These are phyloP conservation scores for Cynaeus angustus DNA, from an alignment of 2,888 invertebrate species.

Conservation along the genomic window DNA sequence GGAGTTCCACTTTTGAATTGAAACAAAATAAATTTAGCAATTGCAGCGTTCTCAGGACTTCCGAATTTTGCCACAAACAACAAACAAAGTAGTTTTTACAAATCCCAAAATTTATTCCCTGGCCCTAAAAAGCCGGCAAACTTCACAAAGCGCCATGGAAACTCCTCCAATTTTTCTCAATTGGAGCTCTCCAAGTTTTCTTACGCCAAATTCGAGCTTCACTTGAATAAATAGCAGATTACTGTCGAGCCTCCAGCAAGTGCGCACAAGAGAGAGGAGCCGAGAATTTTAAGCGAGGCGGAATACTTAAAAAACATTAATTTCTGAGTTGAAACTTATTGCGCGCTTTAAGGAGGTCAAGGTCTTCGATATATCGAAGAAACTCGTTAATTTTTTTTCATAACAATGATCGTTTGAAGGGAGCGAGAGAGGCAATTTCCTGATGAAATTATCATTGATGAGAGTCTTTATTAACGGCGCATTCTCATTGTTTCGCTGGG, in stretches of 20 bases:
- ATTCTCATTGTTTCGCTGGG: constrained; percentile 8
- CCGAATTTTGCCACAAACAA: too few species aligned
- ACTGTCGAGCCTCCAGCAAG: constrained; percentile 1
- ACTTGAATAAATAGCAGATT: constrained; percentile 25
- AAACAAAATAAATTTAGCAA: too few species aligned
- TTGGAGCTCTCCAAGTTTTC: background rate
- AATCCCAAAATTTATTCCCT: too few species aligned
- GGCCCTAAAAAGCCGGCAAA: background rate
- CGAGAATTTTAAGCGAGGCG: background rate
- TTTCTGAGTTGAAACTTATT: too few species aligned
- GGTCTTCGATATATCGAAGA: constrained; percentile 8
- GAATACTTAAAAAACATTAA: background rate
- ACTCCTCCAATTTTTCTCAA: background rate
- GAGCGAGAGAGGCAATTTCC: constrained; percentile 20
- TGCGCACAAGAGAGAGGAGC: background rate
- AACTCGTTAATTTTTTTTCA: background rate
- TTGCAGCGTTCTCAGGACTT: too few species aligned
- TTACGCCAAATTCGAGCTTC: background rate
- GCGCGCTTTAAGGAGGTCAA: constrained; percentile 3
- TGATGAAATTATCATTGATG: constrained; percentile 27
- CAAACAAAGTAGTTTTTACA: too few species aligned
- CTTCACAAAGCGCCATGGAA: background rate
- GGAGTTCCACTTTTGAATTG: too few species aligned
- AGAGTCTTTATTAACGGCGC: constrained; percentile 16
- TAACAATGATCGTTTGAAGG: constrained; percentile 12